Evolutionary conservation across 2,888 invertebrate genomes (phyloP).

Genomic region (Trypoxylon attenuatum): DNA sequence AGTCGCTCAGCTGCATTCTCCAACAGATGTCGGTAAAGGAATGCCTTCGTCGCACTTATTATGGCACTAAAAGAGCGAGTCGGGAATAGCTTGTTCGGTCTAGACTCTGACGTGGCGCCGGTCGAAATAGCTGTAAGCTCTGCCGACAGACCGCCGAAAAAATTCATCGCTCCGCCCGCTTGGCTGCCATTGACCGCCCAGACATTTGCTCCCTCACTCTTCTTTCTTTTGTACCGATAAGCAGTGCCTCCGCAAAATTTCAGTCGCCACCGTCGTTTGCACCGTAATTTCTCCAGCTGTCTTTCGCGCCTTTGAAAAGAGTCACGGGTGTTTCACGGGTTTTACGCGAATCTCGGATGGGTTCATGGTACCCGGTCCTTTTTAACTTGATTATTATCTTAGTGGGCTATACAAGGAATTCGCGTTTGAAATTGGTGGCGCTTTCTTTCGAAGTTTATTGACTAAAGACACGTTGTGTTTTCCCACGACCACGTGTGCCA

Average conservation of each 20-base stretch:
- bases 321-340: too few relatives aligned
- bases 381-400: neutral
- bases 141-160: constrained; percentile 23
- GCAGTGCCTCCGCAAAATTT: too few relatives aligned
- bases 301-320: neutral
- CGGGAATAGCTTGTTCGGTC: constrained; percentile 65
- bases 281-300: neutral
- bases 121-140: constrained; percentile 63
- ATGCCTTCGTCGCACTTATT: constrained; percentile 55
- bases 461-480: constrained; percentile 13
- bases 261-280: neutral
- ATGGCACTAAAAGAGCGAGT: constrained; percentile 54
- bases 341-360: too few relatives aligned
- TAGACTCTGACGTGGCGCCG: constrained; percentile 61
- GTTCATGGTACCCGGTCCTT: neutral
- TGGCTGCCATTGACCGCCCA: constrained; percentile 50
- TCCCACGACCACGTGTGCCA: constrained; percentile 16
- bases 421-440: neutral
- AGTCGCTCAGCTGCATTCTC: constrained; percentile 37
- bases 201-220: neutral
- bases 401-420: neutral
- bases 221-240: too few relatives aligned
- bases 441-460: constrained; percentile 7
- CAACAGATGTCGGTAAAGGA: constrained; percentile 58
- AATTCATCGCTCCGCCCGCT: constrained; percentile 45